Evolutionary conservation across 1,140 invertebrate species (phyloP).

Genomic region (Calephelis nemesis): DNA sequence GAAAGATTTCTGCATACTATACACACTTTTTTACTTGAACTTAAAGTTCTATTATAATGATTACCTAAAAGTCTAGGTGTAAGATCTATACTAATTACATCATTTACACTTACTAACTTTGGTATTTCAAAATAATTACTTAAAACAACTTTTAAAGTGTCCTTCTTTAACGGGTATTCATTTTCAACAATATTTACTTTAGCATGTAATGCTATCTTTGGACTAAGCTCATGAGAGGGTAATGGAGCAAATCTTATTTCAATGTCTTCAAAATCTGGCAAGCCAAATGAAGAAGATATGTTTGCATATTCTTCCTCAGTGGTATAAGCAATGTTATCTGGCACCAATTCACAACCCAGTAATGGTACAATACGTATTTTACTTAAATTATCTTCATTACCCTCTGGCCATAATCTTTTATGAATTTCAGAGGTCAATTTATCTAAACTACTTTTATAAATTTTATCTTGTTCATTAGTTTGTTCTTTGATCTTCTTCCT

Average conservation of each 20-base stretch:
- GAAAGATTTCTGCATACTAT: constrained; percentile 68
- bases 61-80: constrained; percentile 57
- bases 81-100: constrained; percentile 67
- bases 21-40: constrained; percentile 60
- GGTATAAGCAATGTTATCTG: constrained; percentile 44
- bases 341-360: constrained; percentile 53
- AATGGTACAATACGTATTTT: constrained; percentile 60
- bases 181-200: constrained; percentile 61
- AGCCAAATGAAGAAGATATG: constrained; percentile 49
- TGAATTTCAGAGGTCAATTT: constrained; percentile 64
- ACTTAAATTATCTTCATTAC: constrained; percentile 31
- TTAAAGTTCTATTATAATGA: constrained; percentile 70
- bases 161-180: constrained; percentile 67
- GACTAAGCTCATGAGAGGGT: constrained; percentile 52
- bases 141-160: constrained; percentile 68
- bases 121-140: constrained; percentile 71
- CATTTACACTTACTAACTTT: constrained; percentile 63
- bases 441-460: constrained; percentile 46
- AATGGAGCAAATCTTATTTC: constrained; percentile 57
- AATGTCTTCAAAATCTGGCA: constrained; percentile 40
- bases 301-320: constrained; percentile 61
- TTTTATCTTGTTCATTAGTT: constrained; percentile 33
- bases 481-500: constrained; percentile 47
- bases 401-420: constrained; percentile 51
- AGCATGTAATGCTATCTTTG: constrained; percentile 62